Conservation (phyloP, 2,888 invertebrate genomes). For the Tetragnatha montana region DNA sequence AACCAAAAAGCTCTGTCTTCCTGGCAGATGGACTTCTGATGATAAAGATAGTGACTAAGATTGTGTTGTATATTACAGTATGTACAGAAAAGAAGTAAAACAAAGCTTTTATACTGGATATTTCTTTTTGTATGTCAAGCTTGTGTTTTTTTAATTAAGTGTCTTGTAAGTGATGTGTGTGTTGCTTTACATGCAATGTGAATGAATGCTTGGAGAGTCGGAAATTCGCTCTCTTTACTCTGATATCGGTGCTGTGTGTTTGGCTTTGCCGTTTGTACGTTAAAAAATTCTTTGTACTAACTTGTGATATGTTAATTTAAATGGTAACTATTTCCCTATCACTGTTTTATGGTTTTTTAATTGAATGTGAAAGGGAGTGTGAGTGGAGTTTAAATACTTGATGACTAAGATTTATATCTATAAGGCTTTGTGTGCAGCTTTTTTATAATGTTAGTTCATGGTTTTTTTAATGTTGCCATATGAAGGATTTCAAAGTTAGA, state of each 20-base stretch:
- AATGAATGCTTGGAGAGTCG: conserved; percentile 30
- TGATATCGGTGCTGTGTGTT: conserved; percentile 60
- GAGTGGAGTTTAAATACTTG: conserved; percentile 9
- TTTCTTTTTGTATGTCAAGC: conserved; percentile 51
- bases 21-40: background rate
- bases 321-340: conserved; percentile 28
- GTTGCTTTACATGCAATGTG: conserved; percentile 17
- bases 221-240: background rate
- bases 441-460: conserved; percentile 10
- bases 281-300: conserved; percentile 40
- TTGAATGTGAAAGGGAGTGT: background rate
- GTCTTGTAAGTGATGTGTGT: conserved; percentile 53
- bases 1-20: conserved; percentile 24
- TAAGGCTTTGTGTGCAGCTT: conserved; percentile 17
- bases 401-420: background rate
- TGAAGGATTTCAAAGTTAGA: background rate
- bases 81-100: conserved; percentile 47
- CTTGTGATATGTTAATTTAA: conserved; percentile 61
- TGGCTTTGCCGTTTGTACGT: conserved; percentile 57
- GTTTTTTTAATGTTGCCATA: background rate
- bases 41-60: background rate
- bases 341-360: conserved; percentile 21
- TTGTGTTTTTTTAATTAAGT: conserved; percentile 60
- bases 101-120: conserved; percentile 64
- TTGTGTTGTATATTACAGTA: conserved; percentile 45